Evolutionary conservation across 2,113 vertebrate genomes (phyloP).

Genomic region (Channa maculata): DNA sequence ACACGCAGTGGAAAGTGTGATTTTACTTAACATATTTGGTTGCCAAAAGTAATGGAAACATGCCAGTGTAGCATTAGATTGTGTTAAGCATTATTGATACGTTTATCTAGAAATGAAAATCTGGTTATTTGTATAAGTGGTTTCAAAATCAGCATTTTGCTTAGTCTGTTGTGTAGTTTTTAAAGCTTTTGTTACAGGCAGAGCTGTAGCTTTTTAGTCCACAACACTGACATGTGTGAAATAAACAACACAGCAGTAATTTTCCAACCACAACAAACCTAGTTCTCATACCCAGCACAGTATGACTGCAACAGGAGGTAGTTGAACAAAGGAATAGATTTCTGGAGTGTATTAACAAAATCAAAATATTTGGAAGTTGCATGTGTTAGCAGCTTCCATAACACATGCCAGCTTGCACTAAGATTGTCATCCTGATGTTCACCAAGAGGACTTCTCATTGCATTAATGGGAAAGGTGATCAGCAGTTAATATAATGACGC

Average conservation of each 20-base stretch:
- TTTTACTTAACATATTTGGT: not conserved
- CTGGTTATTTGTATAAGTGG: not conserved
- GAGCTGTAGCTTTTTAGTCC: not conserved
- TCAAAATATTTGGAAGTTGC: not conserved
- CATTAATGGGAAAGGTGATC: conserved; percentile 1
- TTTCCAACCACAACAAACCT: too few relatives aligned
- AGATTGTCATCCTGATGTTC: not conserved
- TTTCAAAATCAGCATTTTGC: not conserved
- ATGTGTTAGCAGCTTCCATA: not conserved
- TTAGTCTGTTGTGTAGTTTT: not conserved
- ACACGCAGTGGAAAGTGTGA: not conserved
- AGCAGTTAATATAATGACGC: not conserved
- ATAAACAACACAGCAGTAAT: not conserved
- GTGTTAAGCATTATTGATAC: not conserved
- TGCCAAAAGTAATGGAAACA: conserved; percentile 10
- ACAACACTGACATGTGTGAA: not conserved
- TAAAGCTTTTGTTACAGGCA: not conserved
- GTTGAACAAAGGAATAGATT: not conserved
- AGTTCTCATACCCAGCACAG: not conserved
- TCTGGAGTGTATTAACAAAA: not conserved
- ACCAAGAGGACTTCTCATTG: not conserved
- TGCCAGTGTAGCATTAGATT: not conserved
- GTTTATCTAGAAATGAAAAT: too few relatives aligned
- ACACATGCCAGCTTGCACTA: not conserved
- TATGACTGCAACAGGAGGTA: not conserved